Conservation (phyloP, 2,888 invertebrate species). For the Diarsia brunnea region DNA sequence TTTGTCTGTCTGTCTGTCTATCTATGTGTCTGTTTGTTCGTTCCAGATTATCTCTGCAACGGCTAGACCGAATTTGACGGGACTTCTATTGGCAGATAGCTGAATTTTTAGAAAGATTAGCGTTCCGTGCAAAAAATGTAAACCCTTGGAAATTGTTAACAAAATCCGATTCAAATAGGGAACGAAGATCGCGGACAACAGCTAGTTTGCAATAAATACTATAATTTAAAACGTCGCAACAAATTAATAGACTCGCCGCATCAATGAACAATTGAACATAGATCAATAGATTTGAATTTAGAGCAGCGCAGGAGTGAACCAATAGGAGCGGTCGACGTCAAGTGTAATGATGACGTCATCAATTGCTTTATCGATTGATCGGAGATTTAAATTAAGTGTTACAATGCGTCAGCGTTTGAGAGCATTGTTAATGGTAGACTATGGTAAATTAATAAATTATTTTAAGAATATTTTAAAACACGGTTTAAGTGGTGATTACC, state of each 20-base stretch:
- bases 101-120: too few relatives aligned
- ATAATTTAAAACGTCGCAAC: not conserved
- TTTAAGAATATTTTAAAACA: too few relatives aligned
- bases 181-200: too few relatives aligned
- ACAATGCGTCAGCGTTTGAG: not conserved
- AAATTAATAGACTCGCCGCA: not conserved
- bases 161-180: too few relatives aligned
- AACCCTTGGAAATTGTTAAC: too few relatives aligned
- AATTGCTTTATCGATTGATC: conserved; percentile 26
- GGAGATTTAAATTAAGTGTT: conserved; percentile 22
- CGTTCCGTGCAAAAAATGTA: too few relatives aligned
- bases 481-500: too few relatives aligned
- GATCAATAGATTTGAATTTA: conserved; percentile 30
- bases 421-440: not conserved
- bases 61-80: too few relatives aligned
- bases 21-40: too few relatives aligned
- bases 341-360: conserved; percentile 32
- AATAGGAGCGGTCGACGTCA: conserved; percentile 17
- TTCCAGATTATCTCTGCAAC: too few relatives aligned
- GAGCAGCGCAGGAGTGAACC: conserved; percentile 15
- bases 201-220: not conserved
- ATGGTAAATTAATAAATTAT: not conserved
- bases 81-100: too few relatives aligned
- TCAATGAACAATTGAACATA: conserved; percentile 30
- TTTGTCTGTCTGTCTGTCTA: too few relatives aligned